phyloP scores from a whole-genome alignment of 2,113 vertebrate genomes.

The Laticauda laticaudata region DNA sequence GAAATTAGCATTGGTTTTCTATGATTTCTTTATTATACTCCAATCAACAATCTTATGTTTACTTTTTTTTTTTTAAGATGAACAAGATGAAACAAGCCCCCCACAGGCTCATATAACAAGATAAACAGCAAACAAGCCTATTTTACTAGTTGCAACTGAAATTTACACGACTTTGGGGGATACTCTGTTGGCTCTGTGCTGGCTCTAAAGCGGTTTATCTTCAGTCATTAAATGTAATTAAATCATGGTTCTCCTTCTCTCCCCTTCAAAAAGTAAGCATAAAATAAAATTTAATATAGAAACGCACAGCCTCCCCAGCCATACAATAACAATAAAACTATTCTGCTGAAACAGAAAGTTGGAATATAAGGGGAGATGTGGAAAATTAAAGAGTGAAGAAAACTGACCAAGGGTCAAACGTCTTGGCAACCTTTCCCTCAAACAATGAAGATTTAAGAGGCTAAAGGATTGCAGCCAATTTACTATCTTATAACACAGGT shows the following conservation, averaged over 20 bases:
- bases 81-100: neutral
- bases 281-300: constrained; percentile 2
- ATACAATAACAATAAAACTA: neutral
- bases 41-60: neutral
- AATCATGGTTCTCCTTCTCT: neutral
- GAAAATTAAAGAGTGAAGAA: neutral
- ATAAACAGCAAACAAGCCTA: neutral
- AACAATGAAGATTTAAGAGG: constrained; percentile 32
- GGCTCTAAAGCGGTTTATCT: neutral
- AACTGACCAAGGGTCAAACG: constrained; percentile 12
- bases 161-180: neutral
- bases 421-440: neutral
- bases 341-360: neutral
- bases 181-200: neutral
- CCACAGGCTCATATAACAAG: neutral
- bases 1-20: neutral
- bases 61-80: neutral
- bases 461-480: constrained; percentile 16
- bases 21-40: neutral
- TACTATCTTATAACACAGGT: constrained; percentile 23
- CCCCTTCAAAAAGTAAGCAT: neutral
- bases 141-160: neutral
- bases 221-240: neutral
- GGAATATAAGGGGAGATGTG: neutral
- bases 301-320: neutral